Base-by-base conservation (phyloP, 2,797 vertebrate species). In the Cryptoblepharus egeriae region DNA sequence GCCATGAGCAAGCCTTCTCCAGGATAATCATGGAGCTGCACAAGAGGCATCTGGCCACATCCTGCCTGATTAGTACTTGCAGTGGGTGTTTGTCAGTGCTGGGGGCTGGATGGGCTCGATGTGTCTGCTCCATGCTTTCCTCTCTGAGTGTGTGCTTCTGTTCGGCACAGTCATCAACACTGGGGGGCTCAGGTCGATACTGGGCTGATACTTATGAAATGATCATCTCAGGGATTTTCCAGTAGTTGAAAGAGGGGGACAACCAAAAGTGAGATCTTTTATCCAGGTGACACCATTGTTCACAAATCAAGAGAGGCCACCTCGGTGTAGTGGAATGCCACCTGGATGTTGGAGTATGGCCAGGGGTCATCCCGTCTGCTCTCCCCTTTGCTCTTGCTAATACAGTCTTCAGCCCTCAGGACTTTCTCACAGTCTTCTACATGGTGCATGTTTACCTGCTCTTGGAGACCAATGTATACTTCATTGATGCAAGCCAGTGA, bases 281-380 rank as follows among this genome's bases (percentile, higher is more conserved):
- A 99, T 82, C 98, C 98, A 88, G 98, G 98, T 98, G 92, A 99
- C 88, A 98, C 97, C n/a, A 96, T 99, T 20, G 86, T 98, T 22
- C 98, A 99, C 22, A 75, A 79, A 1, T 94, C 94, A 0, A 98
- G 98, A 2, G 98, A 99, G 89, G 98, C 97, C 58, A 97, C 98
- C 0, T 97, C 98, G 0, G 97, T 99, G 82, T 97, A 99, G 91
- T 99, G 98, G 98, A 98, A 95, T 0, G 94, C 97, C 0, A 99
- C 98, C 0, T 99, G 98, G 98, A 99, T 99, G 98, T 98, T 99
- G 93, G 98, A 99, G 86, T 99, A 99, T 0, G 98, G 98, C 79
- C 95, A 97, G 15, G 98, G 11, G 98, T 99, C 93, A 98, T 99
- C 88, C 98, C 98, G 0, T 99, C 98, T 79, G 98, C 98, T 0